These are phyloP conservation scores for Mustela nigripes DNA, from an alignment of 2,113 vertebrate genomes.

Conservation along the genomic window DNA sequence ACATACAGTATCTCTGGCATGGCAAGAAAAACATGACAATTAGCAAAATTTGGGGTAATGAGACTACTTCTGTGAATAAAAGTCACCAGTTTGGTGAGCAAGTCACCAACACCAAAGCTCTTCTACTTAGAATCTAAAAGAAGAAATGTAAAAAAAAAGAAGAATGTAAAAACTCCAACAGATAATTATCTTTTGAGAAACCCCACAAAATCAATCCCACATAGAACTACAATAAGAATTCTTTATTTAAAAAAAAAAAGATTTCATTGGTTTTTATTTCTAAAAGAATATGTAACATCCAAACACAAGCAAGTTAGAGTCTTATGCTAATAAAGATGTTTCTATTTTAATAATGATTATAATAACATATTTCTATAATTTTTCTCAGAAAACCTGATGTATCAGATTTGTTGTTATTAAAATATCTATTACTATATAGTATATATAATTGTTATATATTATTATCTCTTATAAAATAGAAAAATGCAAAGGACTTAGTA, in stretches of 20 bases:
- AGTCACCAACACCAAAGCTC: background rate
- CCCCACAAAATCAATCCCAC: background rate
- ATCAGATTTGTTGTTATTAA: background rate
- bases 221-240: background rate
- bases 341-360: background rate
- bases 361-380: background rate
- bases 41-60: slow-evolving; percentile 27
- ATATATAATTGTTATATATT: background rate
- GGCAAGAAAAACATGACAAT: slow-evolving; percentile 64
- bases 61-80: background rate
- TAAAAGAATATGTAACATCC: background rate
- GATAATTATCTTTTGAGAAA: background rate
- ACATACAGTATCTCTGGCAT: background rate
- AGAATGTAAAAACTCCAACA: background rate
- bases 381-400: background rate
- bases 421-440: background rate
- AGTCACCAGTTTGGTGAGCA: background rate
- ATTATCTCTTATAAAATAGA: slow-evolving; percentile 3
- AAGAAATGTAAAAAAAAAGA: background rate
- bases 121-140: background rate
- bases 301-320: background rate
- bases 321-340: background rate
- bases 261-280: background rate
- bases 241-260: background rate
- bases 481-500: background rate